Conservation (phyloP, 2,113 vertebrate species). For the Ochotona princeps region DNA sequence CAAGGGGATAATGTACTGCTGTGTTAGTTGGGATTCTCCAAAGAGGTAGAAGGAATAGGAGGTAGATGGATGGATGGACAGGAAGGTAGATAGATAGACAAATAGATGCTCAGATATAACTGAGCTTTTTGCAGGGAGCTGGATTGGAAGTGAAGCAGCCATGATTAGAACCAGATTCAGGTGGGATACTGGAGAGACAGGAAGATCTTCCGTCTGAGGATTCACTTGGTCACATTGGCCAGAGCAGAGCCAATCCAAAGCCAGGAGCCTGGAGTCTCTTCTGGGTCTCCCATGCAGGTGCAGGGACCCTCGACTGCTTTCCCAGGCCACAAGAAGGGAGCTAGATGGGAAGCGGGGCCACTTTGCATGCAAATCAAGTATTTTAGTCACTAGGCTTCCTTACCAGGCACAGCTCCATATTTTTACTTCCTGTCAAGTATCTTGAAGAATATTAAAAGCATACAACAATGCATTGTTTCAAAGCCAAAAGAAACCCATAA, state of each 20-base stretch:
- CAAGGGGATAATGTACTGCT: neutral
- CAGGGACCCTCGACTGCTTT: too few relatives aligned
- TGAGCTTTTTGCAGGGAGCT: neutral
- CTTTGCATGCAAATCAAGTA: too few relatives aligned
- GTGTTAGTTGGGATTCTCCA: neutral
- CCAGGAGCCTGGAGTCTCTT: too few relatives aligned
- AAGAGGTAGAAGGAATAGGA: neutral
- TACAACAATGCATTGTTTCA: neutral
- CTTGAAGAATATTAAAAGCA: neutral
- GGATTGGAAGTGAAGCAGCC: too few relatives aligned
- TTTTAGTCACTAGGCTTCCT: neutral
- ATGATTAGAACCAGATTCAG: too few relatives aligned
- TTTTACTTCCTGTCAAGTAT: neutral
- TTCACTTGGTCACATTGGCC: too few relatives aligned
- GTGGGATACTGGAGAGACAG: too few relatives aligned
- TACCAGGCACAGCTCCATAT: neutral
- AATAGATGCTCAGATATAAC: neutral
- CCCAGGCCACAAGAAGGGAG: too few relatives aligned
- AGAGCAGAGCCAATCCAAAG: too few relatives aligned
- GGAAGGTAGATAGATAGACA: neutral
- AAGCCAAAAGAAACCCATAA: neutral
- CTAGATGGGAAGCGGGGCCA: too few relatives aligned
- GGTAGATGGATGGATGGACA: neutral
- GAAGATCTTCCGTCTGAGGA: too few relatives aligned
- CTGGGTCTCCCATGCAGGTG: too few relatives aligned